Conservation (phyloP, 2,888 invertebrate genomes). For the Rhopalosiphum nymphaeae region DNA sequence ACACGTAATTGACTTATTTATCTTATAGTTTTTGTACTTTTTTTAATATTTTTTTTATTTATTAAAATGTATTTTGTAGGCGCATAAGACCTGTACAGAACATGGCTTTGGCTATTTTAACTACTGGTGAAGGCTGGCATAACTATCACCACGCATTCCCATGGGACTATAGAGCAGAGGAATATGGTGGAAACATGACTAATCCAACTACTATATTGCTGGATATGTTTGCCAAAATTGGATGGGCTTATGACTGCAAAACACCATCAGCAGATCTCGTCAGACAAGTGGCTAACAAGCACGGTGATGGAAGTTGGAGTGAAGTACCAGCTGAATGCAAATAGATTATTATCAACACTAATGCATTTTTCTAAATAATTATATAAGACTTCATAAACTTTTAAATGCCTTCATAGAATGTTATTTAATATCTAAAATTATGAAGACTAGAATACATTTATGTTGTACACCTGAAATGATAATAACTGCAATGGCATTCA, state of each 20-base stretch:
- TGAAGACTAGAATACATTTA: constrained; percentile 55
- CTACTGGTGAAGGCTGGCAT: constrained; percentile 92
- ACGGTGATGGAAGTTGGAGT: constrained; percentile 72
- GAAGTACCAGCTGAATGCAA: constrained; percentile 66
- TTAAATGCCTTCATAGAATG: constrained; percentile 64
- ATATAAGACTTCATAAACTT: constrained; percentile 63
- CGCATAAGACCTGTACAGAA: constrained; percentile 85
- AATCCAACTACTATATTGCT: constrained; percentile 75
- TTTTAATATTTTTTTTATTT: neutral
- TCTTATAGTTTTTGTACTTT: neutral
- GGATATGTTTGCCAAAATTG: constrained; percentile 72
- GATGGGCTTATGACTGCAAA: constrained; percentile 85
- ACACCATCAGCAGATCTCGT: constrained; percentile 75
- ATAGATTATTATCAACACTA: constrained; percentile 61
- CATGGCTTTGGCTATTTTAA: constrained; percentile 78
- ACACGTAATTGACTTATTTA: constrained; percentile 74
- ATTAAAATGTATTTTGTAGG: constrained; percentile 71
- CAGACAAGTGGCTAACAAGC: constrained; percentile 72
- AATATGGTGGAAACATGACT: constrained; percentile 76
- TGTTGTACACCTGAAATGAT: constrained; percentile 60
- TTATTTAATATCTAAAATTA: constrained; percentile 62
- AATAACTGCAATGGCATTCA: constrained; percentile 50
- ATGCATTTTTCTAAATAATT: constrained; percentile 58
- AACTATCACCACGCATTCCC: constrained; percentile 95
- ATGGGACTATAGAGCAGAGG: constrained; percentile 92